phyloP scores from a whole-genome alignment of 2,113 vertebrate species.

The Eretmochelys imbricata region DNA sequence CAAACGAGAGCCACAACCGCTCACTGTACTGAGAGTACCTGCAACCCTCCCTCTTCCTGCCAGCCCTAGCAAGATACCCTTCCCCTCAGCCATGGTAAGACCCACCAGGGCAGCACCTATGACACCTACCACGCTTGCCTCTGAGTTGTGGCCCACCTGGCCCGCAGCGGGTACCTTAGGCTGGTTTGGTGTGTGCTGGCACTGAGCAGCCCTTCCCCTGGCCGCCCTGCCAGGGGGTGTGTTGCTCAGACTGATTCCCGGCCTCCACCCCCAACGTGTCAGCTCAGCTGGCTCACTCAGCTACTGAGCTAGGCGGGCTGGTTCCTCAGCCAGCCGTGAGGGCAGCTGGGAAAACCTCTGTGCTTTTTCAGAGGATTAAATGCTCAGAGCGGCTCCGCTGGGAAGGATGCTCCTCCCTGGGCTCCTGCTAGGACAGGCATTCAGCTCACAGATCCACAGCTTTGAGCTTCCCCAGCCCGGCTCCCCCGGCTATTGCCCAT shows the following conservation, averaged over 20 bases:
- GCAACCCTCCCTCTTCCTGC: too few relatives aligned
- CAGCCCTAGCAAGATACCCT: too few relatives aligned
- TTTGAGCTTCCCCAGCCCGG: not conserved
- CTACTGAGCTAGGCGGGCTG: too few relatives aligned
- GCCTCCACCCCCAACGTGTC: not conserved
- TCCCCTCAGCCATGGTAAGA: too few relatives aligned
- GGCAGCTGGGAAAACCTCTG: not conserved
- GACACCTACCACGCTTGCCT: too few relatives aligned
- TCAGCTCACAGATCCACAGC: not conserved
- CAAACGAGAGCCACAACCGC: not conserved
- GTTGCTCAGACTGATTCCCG: not conserved
- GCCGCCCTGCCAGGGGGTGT: fast-evolving
- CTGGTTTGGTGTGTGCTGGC: too few relatives aligned
- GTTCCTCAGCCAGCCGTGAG: too few relatives aligned
- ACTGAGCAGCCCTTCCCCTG: not conserved
- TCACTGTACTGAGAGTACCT: too few relatives aligned
- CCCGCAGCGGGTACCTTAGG: too few relatives aligned
- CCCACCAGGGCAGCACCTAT: too few relatives aligned
- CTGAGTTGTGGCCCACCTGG: too few relatives aligned
- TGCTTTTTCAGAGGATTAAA: not conserved
- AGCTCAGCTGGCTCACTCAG: not conserved
- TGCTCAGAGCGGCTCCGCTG: not conserved
- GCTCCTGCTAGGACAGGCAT: not conserved
- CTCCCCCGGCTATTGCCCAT: not conserved
- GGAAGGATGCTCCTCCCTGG: not conserved